Evolutionary conservation across 2,113 vertebrate genomes (phyloP).

Genomic region (Nibea coibor): DNA sequence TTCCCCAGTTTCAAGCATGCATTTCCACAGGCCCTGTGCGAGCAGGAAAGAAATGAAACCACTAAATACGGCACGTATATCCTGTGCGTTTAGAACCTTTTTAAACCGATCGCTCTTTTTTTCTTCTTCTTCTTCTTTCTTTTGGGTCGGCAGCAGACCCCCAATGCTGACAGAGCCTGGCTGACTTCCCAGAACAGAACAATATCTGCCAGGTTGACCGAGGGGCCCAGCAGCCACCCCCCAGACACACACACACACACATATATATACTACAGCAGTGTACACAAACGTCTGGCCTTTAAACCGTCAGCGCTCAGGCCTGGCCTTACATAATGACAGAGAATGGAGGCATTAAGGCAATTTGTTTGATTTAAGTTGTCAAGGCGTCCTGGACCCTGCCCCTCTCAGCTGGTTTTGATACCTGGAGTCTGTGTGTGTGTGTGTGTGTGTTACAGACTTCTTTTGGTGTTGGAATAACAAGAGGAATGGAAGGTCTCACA

Average conservation of each 20-base stretch:
- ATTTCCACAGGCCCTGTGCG: constrained; percentile 60
- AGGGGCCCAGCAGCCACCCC: constrained; percentile 70
- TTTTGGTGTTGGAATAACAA: constrained; percentile 50
- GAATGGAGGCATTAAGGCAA: constrained; percentile 83
- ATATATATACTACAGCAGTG: constrained; percentile 26
- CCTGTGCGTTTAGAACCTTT: constrained; percentile 63
- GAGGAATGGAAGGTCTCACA: constrained; percentile 21
- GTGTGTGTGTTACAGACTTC: constrained; percentile 28
- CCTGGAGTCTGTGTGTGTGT: constrained; percentile 26
- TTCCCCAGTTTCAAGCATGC: constrained; percentile 62
- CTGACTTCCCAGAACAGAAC: constrained; percentile 75
- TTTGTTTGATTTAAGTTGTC: constrained; percentile 85
- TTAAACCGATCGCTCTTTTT: constrained; percentile 49
- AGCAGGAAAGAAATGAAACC: constrained; percentile 71
- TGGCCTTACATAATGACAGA: constrained; percentile 82
- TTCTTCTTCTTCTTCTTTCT: not conserved
- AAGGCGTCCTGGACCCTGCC: constrained; percentile 71
- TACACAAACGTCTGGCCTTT: constrained; percentile 72
- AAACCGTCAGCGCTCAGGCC: constrained; percentile 74
- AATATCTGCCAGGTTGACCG: constrained; percentile 80
- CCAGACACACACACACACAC: constrained; percentile 26
- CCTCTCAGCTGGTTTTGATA: constrained; percentile 81
- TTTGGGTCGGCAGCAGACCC: constrained; percentile 49
- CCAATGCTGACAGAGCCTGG: constrained; percentile 76
- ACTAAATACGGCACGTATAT: constrained; percentile 61